Conservation (phyloP, 2,888 invertebrate genomes). For the Conchocele bisecta region DNA sequence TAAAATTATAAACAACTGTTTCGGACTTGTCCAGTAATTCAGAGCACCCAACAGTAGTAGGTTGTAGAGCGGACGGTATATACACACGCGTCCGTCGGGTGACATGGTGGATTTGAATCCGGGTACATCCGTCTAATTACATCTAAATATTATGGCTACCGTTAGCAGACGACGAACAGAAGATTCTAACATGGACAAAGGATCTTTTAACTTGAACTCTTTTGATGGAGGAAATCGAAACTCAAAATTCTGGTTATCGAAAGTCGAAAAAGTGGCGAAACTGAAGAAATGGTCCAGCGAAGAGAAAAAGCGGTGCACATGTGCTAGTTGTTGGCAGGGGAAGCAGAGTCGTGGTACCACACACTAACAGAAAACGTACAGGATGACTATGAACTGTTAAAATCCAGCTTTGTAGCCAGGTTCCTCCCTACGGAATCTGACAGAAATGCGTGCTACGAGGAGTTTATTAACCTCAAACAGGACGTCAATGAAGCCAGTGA, state of each 20-base stretch:
- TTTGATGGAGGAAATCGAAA: no score
- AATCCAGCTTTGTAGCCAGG: background rate
- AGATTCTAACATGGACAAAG: no score
- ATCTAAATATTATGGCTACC: no score
- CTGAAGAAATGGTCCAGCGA: background rate
- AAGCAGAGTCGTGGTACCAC: slow-evolving; percentile 3
- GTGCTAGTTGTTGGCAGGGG: background rate
- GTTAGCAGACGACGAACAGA: no score
- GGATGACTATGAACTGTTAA: background rate
- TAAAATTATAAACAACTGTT: no score
- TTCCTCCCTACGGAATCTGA: background rate
- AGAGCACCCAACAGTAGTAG: no score
- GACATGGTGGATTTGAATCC: no score
- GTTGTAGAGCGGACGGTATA: no score
- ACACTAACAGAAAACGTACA: background rate
- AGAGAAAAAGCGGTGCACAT: background rate
- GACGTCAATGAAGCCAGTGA: background rate
- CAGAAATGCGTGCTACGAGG: background rate
- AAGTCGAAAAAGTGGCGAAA: background rate
- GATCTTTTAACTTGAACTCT: no score
- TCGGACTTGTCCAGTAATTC: no score
- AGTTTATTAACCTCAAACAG: background rate
- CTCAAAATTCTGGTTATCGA: slow-evolving; percentile 1
- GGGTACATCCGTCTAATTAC: no score
- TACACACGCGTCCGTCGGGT: no score